A percentile compares a stretch with the other conserved stretches of the same genome.
Evolutionary conservation across 1,140 invertebrate species (phyloP).

Genomic region (Euura lappo): DNA sequence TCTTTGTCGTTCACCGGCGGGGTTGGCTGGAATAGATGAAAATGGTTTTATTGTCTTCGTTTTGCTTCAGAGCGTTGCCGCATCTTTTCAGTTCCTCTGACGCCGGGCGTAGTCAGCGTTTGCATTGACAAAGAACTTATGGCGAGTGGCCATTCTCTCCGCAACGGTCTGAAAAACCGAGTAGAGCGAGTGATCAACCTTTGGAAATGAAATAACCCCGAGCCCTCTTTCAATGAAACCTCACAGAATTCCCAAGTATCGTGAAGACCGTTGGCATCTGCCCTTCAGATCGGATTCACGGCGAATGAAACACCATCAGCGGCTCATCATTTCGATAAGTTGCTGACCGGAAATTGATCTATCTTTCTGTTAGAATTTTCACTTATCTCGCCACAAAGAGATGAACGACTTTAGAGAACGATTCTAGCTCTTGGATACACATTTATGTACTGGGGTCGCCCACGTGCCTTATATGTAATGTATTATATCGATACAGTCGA

Average conservation of each 20-base stretch:
- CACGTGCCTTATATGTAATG: too few species aligned
- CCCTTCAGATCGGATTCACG: not conserved
- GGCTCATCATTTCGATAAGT: too few species aligned
- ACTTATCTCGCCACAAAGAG: too few species aligned
- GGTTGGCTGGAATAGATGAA: not conserved
- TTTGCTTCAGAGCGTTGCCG: not conserved
- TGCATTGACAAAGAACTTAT: not conserved
- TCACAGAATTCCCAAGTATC: not conserved
- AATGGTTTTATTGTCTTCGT: slow-evolving; percentile 5
- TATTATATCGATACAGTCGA: not conserved
- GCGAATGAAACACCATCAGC: not conserved
- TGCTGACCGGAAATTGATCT: too few species aligned
- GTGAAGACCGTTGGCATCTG: not conserved
- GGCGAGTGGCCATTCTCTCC: not conserved
- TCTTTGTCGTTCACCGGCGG: not conserved
- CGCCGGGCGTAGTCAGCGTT: not conserved
- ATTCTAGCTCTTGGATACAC: too few species aligned
- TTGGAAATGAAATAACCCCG: not conserved
- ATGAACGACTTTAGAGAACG: too few species aligned
- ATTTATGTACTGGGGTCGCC: too few species aligned
- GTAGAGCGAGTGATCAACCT: not conserved
- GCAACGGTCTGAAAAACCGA: not conserved
- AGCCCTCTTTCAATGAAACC: not conserved
- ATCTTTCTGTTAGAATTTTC: too few species aligned
- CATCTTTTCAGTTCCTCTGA: not conserved